These are phyloP conservation scores for Scaptomyza flava DNA, from an alignment of 2,888 invertebrate species.

Conservation along the genomic window DNA sequence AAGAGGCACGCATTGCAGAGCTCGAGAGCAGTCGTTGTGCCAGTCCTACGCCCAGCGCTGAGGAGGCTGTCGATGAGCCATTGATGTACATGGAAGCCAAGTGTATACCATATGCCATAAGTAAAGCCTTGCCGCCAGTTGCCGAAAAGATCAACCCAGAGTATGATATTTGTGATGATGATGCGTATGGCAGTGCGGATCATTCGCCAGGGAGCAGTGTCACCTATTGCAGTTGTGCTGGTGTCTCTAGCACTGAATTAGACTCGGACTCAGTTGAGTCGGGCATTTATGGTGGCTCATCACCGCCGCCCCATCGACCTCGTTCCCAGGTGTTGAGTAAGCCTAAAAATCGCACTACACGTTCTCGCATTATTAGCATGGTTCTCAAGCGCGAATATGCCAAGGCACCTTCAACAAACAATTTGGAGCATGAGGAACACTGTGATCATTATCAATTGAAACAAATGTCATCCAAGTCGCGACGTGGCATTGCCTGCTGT, in stretches of 20 bases:
- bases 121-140: constrained; percentile 5
- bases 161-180: constrained; percentile 64
- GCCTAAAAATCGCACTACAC: constrained; percentile 55
- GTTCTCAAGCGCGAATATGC: constrained; percentile 69
- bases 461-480: constrained; percentile 35
- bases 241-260: constrained; percentile 20
- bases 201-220: constrained; percentile 61
- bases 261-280: constrained; percentile 56
- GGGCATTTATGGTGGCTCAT: constrained; percentile 26
- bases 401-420: constrained; percentile 31
- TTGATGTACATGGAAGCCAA: constrained; percentile 62
- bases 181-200: constrained; percentile 57
- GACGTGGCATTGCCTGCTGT: constrained; percentile 35
- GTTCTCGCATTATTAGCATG: constrained; percentile 75
- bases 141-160: not conserved
- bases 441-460: constrained; percentile 49
- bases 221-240: constrained; percentile 60
- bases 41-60: constrained; percentile 63
- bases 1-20: constrained; percentile 36
- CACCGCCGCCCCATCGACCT: constrained; percentile 48
- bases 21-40: constrained; percentile 37
- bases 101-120: constrained; percentile 60
- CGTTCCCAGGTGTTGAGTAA: constrained; percentile 52
- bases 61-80: constrained; percentile 66
- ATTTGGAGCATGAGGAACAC: constrained; percentile 22